These are phyloP conservation scores for Epinotia brunnichana DNA, from an alignment of 2,888 invertebrate genomes.

Conservation along the genomic window DNA sequence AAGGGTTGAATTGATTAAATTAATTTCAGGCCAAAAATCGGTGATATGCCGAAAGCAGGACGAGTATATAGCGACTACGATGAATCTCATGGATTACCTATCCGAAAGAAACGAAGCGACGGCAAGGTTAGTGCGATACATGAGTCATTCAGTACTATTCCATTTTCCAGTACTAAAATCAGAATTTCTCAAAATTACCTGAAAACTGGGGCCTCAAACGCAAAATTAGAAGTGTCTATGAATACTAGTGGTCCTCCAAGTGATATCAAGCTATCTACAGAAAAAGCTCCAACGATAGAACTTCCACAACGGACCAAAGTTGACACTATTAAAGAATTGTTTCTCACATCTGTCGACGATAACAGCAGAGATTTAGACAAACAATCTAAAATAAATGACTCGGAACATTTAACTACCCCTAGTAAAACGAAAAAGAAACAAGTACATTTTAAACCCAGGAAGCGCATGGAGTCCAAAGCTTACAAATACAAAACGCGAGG, in stretches of 20 bases:
- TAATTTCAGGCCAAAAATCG: neutral
- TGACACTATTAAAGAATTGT: neutral
- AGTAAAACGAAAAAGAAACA: neutral
- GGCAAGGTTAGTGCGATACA: neutral
- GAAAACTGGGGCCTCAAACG: neutral
- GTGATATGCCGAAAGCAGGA: neutral
- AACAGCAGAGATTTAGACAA: neutral
- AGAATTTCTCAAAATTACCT: neutral
- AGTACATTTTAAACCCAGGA: neutral
- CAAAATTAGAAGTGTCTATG: neutral
- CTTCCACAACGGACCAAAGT: neutral
- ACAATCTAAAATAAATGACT: neutral
- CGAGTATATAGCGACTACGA: constrained; percentile 9
- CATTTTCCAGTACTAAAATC: neutral
- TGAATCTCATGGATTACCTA: constrained; percentile 17
- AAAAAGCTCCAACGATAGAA: neutral
- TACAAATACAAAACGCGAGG: constrained; percentile 1
- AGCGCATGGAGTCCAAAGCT: neutral
- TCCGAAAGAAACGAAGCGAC: constrained; percentile 18
- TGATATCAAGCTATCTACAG: neutral
- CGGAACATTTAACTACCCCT: neutral
- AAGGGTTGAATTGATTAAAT: neutral
- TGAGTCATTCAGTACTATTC: neutral
- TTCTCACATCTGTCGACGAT: neutral
- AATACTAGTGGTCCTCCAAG: neutral